Evolutionary conservation across 2,888 invertebrate genomes (phyloP).

Genomic region (Anorthoa munda): DNA sequence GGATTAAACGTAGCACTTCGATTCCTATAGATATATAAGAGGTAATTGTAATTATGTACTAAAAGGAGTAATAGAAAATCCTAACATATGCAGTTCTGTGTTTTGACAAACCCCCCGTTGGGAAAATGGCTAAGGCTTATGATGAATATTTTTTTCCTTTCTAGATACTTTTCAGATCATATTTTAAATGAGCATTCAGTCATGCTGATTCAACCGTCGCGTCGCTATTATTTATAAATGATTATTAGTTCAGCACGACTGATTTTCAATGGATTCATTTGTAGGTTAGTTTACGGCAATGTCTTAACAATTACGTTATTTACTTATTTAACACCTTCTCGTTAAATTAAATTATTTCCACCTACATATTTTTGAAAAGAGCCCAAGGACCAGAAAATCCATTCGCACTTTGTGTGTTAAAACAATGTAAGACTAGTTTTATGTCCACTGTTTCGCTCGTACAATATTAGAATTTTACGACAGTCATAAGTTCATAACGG

Average conservation of each 20-base stretch:
- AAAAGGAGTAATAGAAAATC: too few species aligned
- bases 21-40: too few species aligned
- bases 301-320: background rate
- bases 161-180: background rate
- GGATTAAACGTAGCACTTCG: too few species aligned
- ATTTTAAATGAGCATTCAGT: background rate
- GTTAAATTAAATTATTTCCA: background rate
- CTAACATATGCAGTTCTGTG: too few species aligned
- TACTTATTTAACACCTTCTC: background rate
- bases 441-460: conserved; percentile 14
- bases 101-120: too few species aligned
- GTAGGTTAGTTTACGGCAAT: background rate
- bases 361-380: background rate
- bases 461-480: conserved; percentile 45
- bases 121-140: background rate
- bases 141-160: background rate
- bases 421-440: conserved; percentile 46
- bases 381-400: conserved; percentile 27
- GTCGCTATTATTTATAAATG: too few species aligned
- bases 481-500: conserved; percentile 12
- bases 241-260: background rate
- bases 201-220: too few species aligned
- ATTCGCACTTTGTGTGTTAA: conserved; percentile 1
- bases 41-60: too few species aligned
- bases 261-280: background rate